Evolutionary conservation across 2,888 invertebrate species (phyloP), one percentile per base, ranked within the genome.

Genomic region (Zelleria hepariella): DNA sequence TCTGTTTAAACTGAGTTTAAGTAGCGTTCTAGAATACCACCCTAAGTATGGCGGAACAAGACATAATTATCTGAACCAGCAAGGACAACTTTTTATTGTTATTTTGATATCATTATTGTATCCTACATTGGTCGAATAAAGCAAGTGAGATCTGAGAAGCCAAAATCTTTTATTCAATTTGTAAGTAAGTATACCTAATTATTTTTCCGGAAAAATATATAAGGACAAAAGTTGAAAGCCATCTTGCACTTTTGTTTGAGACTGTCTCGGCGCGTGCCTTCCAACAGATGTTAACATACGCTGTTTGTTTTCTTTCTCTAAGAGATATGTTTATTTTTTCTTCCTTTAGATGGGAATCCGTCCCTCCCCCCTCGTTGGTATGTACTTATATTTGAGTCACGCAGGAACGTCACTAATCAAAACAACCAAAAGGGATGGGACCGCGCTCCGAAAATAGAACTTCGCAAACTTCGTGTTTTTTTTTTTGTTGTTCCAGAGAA

Each of bases 201-300:
- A 15, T 42, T n/a, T 4, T 42, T 6, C 42, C 4, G 42, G 2
- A 10, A 15, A n/a, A 2, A n/a, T 5, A 42, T 5, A 42, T 15
- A 42, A 5, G 42, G 10, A 15, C 42, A 42, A 42, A 42, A 42
- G 15, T 6, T 42, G 42, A 42, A 42, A 42, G n/a, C n/a, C 15
- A 15, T 42, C 10, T 20, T 69, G 61, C 61, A 71, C 70, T 78
- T 73, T 57, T 64, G 68, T 59, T 47, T 61, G 49, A 68, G 68
- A 65, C 71, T 72, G 81, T 83, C 80, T 15, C 80, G 58, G 73
- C 78, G 68, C 85, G 83, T 80, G 85, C 78, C 73, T 57, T 62
- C 68, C 77, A 78, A 87, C 88, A 87, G 86, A 87, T 88, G 88
- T 85, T 85, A 87, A 86, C 88, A 87, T 76, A 85, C 83, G 85